A percentile compares a stretch with the other conserved stretches of the same genome.
Conservation (phyloP, 2,113 vertebrate genomes). For the Macquaria australasica region DNA sequence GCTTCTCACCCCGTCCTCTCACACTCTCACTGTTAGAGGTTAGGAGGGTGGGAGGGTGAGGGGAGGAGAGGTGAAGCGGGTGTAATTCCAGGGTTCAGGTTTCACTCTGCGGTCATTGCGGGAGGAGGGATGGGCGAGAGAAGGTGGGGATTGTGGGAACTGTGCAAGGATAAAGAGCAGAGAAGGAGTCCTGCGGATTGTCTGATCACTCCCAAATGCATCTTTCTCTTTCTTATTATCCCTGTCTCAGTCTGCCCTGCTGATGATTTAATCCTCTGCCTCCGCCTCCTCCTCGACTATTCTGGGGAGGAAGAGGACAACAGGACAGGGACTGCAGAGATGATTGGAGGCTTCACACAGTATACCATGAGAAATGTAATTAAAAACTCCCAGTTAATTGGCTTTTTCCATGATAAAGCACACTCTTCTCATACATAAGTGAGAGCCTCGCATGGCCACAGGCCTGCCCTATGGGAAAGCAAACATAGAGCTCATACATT, state of each 20-base stretch:
- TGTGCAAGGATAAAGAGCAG: conserved; percentile 75
- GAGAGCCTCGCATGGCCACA: conserved; percentile 67
- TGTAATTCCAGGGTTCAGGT: conserved; percentile 83
- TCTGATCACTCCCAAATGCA: conserved; percentile 72
- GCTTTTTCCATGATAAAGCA: conserved; percentile 81
- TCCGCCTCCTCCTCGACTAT: conserved; percentile 44
- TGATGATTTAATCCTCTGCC: conserved; percentile 69
- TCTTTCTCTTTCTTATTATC: conserved; percentile 74
- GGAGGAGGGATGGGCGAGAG: conserved; percentile 64
- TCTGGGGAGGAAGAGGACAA: conserved; percentile 59
- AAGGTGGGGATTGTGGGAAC: conserved; percentile 79
- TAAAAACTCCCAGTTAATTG: conserved; percentile 79
- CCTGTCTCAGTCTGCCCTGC: conserved; percentile 49
- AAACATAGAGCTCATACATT: conserved; percentile 66
- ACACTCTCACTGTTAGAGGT: conserved; percentile 65
- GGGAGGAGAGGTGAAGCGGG: conserved; percentile 45
- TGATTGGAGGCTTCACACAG: conserved; percentile 62
- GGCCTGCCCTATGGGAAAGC: conserved; percentile 71
- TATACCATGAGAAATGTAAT: conserved; percentile 75
- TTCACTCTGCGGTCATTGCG: conserved; percentile 81
- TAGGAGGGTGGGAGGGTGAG: conserved; percentile 15
- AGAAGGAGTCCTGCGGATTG: conserved; percentile 74
- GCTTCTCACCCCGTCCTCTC: conserved; percentile 62
- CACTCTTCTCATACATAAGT: conserved; percentile 74
- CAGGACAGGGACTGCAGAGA: conserved; percentile 61